A percentile compares a stretch with the other conserved stretches of the same genome.
These are phyloP conservation scores for Drosophila subsilvestris DNA, from an alignment of 2,888 invertebrate species.

Conservation along the genomic window DNA sequence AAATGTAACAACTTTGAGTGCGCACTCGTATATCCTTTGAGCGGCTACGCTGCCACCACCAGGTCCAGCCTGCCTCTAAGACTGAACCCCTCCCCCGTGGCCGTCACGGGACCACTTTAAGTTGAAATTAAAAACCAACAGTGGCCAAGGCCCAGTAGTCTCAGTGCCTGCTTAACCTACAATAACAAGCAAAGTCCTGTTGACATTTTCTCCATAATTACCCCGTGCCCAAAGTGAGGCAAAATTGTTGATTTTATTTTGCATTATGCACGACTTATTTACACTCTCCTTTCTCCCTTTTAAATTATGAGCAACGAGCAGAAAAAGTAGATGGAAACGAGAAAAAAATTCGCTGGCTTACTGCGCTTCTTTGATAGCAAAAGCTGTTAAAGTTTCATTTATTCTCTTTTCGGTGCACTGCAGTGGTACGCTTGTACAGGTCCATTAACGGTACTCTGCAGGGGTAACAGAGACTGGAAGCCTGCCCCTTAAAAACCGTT, in stretches of 20 bases:
- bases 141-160: slow-evolving; percentile 66
- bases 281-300: slow-evolving; percentile 14
- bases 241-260: slow-evolving; percentile 76
- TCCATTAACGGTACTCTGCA: too few relatives aligned
- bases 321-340: not conserved
- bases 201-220: slow-evolving; percentile 79
- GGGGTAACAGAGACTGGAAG: slow-evolving; percentile 50
- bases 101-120: slow-evolving; percentile 20
- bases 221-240: slow-evolving; percentile 73
- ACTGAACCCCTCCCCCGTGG: not conserved
- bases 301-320: not conserved
- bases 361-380: slow-evolving; percentile 37
- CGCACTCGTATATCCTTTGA: slow-evolving; percentile 77
- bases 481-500: slow-evolving; percentile 51
- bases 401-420: slow-evolving; percentile 18
- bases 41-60: slow-evolving; percentile 27
- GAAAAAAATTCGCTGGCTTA: slow-evolving; percentile 8
- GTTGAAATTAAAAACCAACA: slow-evolving; percentile 80
- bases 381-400: slow-evolving; percentile 28
- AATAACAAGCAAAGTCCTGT: slow-evolving; percentile 69
- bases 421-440: slow-evolving; percentile 17
- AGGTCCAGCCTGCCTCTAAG: not conserved
- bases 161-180: slow-evolving; percentile 68
- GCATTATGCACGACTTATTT: slow-evolving; percentile 60
- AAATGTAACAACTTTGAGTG: slow-evolving; percentile 68